phyloP scores from a whole-genome alignment of 2,113 vertebrate species.

The Pollimyrus isidori region DNA sequence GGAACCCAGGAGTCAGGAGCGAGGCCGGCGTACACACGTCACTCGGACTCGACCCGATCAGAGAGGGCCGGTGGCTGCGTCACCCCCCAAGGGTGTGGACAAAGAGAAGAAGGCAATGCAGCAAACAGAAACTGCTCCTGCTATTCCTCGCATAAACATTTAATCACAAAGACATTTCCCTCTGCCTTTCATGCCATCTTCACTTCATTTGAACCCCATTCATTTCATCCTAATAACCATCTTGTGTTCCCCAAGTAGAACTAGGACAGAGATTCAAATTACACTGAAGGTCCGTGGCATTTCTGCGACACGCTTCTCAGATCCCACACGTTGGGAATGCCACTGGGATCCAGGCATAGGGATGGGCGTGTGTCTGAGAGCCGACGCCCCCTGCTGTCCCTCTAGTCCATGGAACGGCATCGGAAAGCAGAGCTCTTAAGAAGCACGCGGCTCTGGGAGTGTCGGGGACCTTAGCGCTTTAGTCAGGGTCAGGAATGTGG shows the following conservation, averaged over 20 bases:
- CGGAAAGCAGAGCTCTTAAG: background rate
- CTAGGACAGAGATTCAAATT: background rate
- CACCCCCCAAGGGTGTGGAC: background rate
- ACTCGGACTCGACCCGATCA: background rate
- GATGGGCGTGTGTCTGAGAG: background rate
- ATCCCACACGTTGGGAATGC: background rate
- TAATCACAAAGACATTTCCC: background rate
- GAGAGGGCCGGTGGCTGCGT: background rate
- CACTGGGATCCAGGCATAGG: background rate
- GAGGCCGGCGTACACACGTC: slow-evolving; percentile 27
- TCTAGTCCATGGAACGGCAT: background rate
- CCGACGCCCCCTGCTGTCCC: background rate
- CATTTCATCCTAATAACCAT: background rate
- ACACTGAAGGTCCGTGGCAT: background rate
- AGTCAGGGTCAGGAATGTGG: background rate
- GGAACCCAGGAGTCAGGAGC: slow-evolving; percentile 27
- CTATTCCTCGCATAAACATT: background rate
- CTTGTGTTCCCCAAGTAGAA: background rate
- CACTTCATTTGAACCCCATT: background rate
- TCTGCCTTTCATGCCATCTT: background rate
- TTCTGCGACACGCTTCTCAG: background rate
- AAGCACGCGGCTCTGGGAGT: background rate
- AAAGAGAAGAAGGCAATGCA: background rate
- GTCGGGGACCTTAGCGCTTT: background rate
- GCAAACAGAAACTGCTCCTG: background rate